Conservation (phyloP, 2,888 invertebrate species). For the Pristionchus fissidentatus region DNA sequence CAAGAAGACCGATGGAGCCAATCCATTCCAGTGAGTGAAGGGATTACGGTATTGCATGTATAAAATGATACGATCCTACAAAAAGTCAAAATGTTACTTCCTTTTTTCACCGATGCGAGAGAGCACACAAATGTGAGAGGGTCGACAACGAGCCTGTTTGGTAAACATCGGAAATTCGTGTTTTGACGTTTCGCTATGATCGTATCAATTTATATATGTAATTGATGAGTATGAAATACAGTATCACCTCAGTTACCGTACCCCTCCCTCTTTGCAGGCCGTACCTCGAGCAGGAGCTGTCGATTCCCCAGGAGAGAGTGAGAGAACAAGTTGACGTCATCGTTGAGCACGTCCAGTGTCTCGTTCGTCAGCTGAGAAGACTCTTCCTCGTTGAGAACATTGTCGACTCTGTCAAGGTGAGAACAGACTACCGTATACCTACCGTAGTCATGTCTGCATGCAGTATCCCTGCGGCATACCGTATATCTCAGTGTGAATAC, state of each 20-base stretch:
- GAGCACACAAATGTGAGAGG: too few relatives aligned
- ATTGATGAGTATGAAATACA: not conserved
- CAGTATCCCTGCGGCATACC: too few relatives aligned
- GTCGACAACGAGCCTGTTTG: too few relatives aligned
- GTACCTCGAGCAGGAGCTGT: conserved; percentile 88
- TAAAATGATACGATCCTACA: too few relatives aligned
- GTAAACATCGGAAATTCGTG: too few relatives aligned
- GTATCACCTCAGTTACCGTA: too few relatives aligned
- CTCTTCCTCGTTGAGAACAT: conserved; percentile 96
- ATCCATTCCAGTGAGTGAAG: conserved; percentile 93
- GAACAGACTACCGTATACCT: not conserved
- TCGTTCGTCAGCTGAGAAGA: conserved; percentile 87
- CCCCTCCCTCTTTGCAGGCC: conserved; percentile 64
- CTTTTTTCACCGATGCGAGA: too few relatives aligned
- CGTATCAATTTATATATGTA: too few relatives aligned
- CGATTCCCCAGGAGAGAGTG: conserved; percentile 91
- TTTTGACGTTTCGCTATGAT: too few relatives aligned
- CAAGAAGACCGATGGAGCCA: conserved; percentile 93
- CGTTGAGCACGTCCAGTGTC: conserved; percentile 89
- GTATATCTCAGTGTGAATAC: too few relatives aligned
- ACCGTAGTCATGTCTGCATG: not conserved
- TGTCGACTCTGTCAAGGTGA: conserved; percentile 83
- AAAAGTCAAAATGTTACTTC: too few relatives aligned
- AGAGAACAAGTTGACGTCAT: conserved; percentile 89
- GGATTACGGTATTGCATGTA: too few relatives aligned